Evolutionary conservation across 2,797 vertebrate species (phyloP).

Genomic region (Anas bahamensis): DNA sequence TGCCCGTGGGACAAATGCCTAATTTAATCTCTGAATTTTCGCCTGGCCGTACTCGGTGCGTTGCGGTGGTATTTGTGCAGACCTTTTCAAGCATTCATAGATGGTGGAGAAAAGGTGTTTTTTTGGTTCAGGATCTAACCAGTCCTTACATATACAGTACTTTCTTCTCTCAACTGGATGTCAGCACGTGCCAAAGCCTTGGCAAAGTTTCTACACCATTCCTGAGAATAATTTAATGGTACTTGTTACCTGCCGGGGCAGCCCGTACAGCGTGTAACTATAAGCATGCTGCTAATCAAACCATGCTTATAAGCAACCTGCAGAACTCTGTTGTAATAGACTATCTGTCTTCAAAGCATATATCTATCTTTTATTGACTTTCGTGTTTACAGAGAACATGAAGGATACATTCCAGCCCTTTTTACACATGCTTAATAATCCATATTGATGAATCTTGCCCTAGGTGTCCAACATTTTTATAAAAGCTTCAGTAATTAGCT

Average conservation of each 20-base stretch:
- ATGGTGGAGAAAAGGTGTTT: not conserved
- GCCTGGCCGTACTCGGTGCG: not conserved
- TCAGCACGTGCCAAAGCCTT: not conserved
- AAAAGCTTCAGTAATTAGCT: not conserved
- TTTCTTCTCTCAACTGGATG: not conserved
- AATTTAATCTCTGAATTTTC: not conserved
- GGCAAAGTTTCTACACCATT: not conserved
- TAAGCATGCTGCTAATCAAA: not conserved
- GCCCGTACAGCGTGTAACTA: not conserved
- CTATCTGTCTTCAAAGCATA: not conserved
- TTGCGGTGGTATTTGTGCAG: constrained; percentile 1
- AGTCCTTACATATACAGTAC: not conserved
- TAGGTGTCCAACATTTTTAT: not conserved
- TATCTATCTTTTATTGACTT: not conserved
- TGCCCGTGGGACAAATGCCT: not conserved
- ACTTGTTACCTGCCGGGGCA: not conserved
- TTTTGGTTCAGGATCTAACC: not conserved
- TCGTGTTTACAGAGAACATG: not conserved
- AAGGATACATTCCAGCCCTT: not conserved
- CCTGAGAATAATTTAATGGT: not conserved
- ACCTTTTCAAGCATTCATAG: not conserved
- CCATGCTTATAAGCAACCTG: not conserved
- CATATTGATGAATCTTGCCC: not conserved
- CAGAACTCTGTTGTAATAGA: not conserved
- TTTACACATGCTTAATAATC: not conserved